Conservation (phyloP, 1,140 invertebrate genomes). For the Archivesica marissinica region DNA sequence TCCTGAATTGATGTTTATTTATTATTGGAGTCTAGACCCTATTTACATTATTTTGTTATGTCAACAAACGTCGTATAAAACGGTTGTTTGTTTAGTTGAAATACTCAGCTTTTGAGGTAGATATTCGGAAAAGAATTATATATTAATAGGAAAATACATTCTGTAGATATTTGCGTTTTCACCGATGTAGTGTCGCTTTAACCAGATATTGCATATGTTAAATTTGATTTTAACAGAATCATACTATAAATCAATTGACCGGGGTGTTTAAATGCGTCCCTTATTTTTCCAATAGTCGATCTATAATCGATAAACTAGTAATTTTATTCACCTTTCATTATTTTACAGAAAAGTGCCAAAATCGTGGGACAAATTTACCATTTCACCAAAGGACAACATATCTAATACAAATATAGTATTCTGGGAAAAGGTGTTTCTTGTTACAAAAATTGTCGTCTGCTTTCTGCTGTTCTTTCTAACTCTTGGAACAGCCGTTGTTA, state of each 20-base stretch:
- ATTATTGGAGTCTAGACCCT: too few species aligned
- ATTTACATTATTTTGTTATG: too few species aligned
- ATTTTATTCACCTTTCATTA: background rate
- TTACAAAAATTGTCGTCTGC: constrained; percentile 61
- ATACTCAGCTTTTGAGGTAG: too few species aligned
- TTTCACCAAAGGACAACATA: constrained; percentile 37
- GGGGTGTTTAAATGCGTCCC: background rate
- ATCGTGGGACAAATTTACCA: constrained; percentile 38
- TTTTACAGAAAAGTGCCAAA: constrained; percentile 12
- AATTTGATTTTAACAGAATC: too few species aligned
- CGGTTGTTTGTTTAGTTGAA: too few species aligned
- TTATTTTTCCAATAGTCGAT: background rate
- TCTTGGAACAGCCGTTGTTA: constrained; percentile 61
- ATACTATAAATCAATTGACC: background rate
- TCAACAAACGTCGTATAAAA: too few species aligned
- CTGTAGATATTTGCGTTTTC: too few species aligned
- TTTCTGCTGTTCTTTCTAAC: constrained; percentile 57
- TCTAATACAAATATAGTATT: constrained; percentile 35
- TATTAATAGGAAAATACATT: too few species aligned
- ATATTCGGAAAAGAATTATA: too few species aligned
- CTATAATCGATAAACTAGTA: background rate
- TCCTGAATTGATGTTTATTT: too few species aligned
- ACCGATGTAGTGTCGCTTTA: too few species aligned
- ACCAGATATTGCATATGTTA: too few species aligned
- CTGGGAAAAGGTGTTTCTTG: constrained; percentile 41